phyloP scores from a whole-genome alignment of 2,113 vertebrate genomes.

The Serilophus lunatus region DNA sequence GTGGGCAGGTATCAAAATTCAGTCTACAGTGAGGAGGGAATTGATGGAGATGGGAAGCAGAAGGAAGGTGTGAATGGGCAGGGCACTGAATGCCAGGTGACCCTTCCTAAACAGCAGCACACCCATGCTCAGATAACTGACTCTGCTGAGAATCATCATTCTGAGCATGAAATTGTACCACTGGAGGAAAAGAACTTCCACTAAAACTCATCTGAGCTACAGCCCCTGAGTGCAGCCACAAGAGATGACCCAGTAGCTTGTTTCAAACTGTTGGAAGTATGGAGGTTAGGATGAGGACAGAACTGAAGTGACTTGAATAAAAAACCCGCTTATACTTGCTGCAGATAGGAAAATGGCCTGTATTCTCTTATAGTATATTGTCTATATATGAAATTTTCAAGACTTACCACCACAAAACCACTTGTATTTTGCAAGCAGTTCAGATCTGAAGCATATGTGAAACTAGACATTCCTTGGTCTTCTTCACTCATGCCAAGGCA shows the following conservation, averaged over 20 bases:
- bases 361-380: background rate
- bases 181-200: background rate
- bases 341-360: slow-evolving; percentile 1
- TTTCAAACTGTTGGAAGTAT: background rate
- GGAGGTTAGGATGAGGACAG: background rate
- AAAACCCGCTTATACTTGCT: background rate
- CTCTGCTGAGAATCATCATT: background rate
- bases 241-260: background rate
- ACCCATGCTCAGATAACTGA: background rate
- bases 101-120: background rate
- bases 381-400: background rate
- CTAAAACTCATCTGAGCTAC: background rate
- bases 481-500: background rate
- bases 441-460: background rate
- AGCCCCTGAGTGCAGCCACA: background rate
- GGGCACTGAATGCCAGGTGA: background rate
- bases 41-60: background rate
- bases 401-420: background rate
- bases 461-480: background rate
- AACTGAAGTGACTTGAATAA: background rate
- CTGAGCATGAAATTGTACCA: background rate
- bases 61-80: background rate
- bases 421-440: background rate
- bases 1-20: background rate
- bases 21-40: background rate